Evolutionary conservation across 2,888 invertebrate genomes (phyloP).

Genomic region (Chelonus formosanus): DNA sequence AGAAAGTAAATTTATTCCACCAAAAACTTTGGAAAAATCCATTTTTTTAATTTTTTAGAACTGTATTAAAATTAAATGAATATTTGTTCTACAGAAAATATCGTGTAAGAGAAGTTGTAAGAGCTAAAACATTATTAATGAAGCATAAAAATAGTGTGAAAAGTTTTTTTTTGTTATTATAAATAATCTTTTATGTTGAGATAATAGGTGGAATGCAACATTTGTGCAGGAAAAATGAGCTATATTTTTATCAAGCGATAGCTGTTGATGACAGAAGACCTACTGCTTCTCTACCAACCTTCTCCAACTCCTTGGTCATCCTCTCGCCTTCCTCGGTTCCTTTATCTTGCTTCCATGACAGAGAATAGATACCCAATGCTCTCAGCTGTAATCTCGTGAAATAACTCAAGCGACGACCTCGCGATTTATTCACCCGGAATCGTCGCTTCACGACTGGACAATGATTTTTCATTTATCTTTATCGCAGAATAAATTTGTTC

Average conservation of each 20-base stretch:
- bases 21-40: no score
- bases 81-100: no score
- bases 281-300: slow-evolving; percentile 3
- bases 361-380: slow-evolving; percentile 29
- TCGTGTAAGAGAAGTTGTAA: no score
- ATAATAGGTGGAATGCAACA: slow-evolving; percentile 29
- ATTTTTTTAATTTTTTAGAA: no score
- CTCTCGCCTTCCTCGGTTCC: slow-evolving; percentile 14
- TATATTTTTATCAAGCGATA: slow-evolving; percentile 50
- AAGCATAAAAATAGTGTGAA: no score
- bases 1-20: no score
- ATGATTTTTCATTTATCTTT: slow-evolving; percentile 15
- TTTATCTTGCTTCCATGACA: slow-evolving; percentile 13
- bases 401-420: slow-evolving; percentile 34
- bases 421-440: slow-evolving; percentile 15
- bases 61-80: no score
- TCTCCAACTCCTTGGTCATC: slow-evolving; percentile 19
- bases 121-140: no score
- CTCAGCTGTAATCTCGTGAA: slow-evolving; percentile 32
- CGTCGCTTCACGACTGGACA: not conserved
- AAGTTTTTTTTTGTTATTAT: not conserved
- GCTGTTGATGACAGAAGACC: slow-evolving; percentile 51
- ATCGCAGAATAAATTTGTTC: not conserved
- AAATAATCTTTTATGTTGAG: slow-evolving; percentile 36
- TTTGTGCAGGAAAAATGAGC: slow-evolving; percentile 46